Evolutionary conservation across 2,888 invertebrate genomes (phyloP), one percentile per base, ranked within the genome.

Genomic region (Nudaria mundana): DNA sequence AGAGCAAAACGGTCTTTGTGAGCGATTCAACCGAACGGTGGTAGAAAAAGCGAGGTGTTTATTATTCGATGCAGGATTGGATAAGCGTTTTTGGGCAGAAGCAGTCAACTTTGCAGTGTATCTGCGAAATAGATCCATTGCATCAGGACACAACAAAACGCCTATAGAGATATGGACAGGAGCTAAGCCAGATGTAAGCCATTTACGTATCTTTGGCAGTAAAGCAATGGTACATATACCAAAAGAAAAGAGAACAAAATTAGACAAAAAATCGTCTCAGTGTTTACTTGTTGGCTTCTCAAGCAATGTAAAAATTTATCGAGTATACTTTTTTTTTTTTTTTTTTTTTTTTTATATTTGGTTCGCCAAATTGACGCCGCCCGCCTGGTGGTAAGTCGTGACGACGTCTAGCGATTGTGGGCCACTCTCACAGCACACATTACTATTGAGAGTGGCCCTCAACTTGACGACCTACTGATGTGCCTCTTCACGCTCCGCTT

Each of bases 1-100:
- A n/a, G n/a, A n/a, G n/a, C 51, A 51, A 12, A 51, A 48, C 26
- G 44, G 48, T 3, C 30, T 45, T 15, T 36, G 24, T n/a, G 44
- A 48, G 32, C 3, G 44, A 25, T 33, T 41, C 5, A 41, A 48
- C 24, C 32, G 42, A 4, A 49, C 44, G 30, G 24, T 49, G 0
- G 40, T 42, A 10, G 42, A 49, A 2, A 41, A 42, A 20, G 45
- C 40, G 1, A 37, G 29, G 7, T 49, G 45, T 30, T 20, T 45
- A 20, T 12, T 49, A 3, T 40, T 30, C 26, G 45, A 50, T 34
- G 37, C 37, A n/a, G n/a, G 18, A 1, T 2, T 42, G 10, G 28
- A 20, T 0, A 46, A 46, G 30, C 8, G 30, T 11, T 45, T 45
- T 22, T 48, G 51, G 51, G 42, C 33, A n/a, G 48, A 51, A 12